Evolutionary conservation across 1,140 invertebrate species (phyloP), one percentile per base, ranked within the genome.

Genomic region (Diachasma alloeum): DNA sequence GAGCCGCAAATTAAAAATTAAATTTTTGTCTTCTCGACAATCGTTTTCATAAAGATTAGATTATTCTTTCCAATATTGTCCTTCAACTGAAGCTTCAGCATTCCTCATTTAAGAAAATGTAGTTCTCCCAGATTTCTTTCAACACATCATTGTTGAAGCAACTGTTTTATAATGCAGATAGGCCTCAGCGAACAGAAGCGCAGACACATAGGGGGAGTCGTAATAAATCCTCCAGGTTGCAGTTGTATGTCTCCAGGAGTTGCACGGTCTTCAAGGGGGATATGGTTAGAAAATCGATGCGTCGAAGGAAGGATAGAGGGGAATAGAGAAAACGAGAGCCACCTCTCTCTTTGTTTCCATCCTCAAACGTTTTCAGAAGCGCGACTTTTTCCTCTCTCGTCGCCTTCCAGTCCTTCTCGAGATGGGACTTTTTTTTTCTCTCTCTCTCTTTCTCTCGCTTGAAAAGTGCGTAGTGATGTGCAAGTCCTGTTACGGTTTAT

Each of bases 151-250:
- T 19, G 15, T 83, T 81, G 82, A 81, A 86, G 79, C 81, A 82
- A 82, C 83, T 87, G 86, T 83, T 87, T 87, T 87, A 85, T 87
- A 87, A 88, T 87, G 83, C 86, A 85, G 86, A 86, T 85, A 80
- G 76, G 39, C 42, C 53, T 59, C 67, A 63, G 46, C 63, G 2
- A 31, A 31, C 31, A 31, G 31, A 48, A 75, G 72, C 68, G 78
- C 79, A 79, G 81, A 59, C 66, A 31, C 26, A n/a, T n/a, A 74
- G 78, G 79, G 81, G 82, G 81, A 79, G 80, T 83, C 79, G 84
- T 84, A 87, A 87, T 87, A 87, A 87, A 87, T 87, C 84, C 81
- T 87, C 82, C 77, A 76, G 26, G 79, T 68, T 71, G 84, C 79
- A 86, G 86, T 81, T 85, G 85, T 86, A 85, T 74, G 84, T 87